Evolutionary conservation across 2,888 invertebrate species (phyloP), one percentile per base, ranked within the genome.

Genomic region (Coleophora flavipennella): DNA sequence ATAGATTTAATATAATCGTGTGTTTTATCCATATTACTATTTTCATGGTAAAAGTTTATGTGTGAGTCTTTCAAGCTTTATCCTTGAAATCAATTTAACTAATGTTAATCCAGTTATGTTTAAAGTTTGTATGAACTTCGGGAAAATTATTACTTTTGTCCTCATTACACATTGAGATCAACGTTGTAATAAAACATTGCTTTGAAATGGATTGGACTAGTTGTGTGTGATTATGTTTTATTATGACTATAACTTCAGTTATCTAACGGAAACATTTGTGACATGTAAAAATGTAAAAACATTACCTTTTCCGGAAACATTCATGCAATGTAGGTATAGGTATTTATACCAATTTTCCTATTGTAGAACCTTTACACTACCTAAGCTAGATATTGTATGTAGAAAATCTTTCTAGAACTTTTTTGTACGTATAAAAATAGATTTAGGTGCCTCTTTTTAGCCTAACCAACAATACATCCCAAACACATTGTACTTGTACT

Each of bases 31-130:
- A 11, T 31, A 14, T 20, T 54, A 20, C 14, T 29, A 29, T 56
- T 56, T 54, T 61, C 51, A 56, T 60, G 53, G 53, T 59, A 46
- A 57, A 57, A 47, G 7, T 55, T 53, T 57, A n/a, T n/a, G 52
- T 67, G 57, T 64, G 55, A 64, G 50, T 53, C 49, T 51, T 60
- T 55, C n/a, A 52, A 48, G 45, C 58, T 63, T 66, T 59, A 49
- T 54, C 46, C 58, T 49, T 55, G 55, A 32, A 39, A 46, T 57
- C 44, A 53, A n/a, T 57, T 52, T 38, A 48, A 20, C 6, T 20
- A 20, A 3, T 20, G 20, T 20, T 20, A 20, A 3, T 20, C 3
- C 3, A 4, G 3, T 20, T 20, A 20, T 20, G 6, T 20, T 20
- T 20, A 20, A 20, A 20, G 20, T 20, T 20, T 20, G n/a, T n/a